Conservation (phyloP, 35 echinoderm and acorn worm species). For the Acanthaster planci region DNA sequence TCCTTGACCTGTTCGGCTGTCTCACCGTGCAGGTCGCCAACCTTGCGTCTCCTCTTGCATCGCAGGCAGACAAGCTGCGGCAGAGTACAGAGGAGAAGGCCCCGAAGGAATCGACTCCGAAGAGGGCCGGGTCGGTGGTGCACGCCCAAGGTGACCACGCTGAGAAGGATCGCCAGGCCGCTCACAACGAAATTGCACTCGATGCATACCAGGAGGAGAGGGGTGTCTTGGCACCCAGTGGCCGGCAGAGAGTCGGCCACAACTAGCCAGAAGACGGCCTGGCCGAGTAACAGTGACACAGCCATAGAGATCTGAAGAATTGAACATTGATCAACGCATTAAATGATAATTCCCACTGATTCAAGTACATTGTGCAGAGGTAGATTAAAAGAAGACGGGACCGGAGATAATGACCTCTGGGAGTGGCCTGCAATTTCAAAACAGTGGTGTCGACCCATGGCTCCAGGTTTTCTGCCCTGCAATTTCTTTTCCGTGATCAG, state of each 20-base stretch:
- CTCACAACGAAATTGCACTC: neutral
- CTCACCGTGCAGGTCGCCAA: neutral
- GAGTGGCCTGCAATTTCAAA: too few relatives aligned
- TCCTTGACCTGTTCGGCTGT: too few relatives aligned
- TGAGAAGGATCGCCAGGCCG: neutral
- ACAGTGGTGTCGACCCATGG: too few relatives aligned
- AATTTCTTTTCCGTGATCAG: too few relatives aligned
- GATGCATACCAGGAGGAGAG: neutral
- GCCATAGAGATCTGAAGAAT: constrained; percentile 5
- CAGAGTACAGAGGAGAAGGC: neutral
- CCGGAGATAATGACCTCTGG: too few relatives aligned
- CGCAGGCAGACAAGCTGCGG: neutral
- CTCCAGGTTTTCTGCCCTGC: too few relatives aligned
- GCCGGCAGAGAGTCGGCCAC: neutral
- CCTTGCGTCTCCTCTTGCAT: neutral
- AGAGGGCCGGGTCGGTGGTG: neutral
- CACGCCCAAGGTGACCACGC: neutral
- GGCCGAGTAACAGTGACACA: neutral
- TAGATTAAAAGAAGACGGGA: too few relatives aligned
- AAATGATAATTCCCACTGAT: too few relatives aligned
- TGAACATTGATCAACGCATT: neutral
- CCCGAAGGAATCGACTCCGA: neutral
- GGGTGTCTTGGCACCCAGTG: neutral
- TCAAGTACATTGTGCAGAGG: too few relatives aligned
- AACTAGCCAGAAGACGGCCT: constrained; percentile 12